Evolutionary conservation across 1,140 invertebrate species (phyloP).

Genomic region (Ptiloglossa arizonensis): DNA sequence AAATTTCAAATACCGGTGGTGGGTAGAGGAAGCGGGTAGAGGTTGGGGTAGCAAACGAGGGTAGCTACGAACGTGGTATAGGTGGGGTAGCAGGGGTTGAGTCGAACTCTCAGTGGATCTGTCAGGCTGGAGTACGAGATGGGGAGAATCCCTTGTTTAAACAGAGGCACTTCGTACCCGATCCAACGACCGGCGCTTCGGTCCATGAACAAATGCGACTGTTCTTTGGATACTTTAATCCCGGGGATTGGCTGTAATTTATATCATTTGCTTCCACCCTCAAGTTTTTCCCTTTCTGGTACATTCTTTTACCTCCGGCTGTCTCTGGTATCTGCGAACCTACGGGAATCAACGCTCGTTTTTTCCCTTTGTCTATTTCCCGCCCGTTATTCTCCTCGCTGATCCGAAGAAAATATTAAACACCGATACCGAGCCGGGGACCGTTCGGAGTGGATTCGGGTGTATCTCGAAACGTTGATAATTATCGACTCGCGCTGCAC

Average conservation of each 20-base stretch:
- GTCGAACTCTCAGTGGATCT: constrained; percentile 40
- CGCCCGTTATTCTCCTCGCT: background rate
- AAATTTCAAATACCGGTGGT: constrained; percentile 15
- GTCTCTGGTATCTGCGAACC: constrained; percentile 47
- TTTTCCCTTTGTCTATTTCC: background rate
- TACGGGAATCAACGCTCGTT: constrained; percentile 27
- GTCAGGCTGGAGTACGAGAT: constrained; percentile 46
- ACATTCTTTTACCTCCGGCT: constrained; percentile 33
- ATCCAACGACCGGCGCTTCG: constrained; percentile 60
- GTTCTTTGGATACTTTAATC: constrained; percentile 70
- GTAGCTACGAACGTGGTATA: background rate
- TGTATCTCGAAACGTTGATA: no score
- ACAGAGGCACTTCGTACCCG: constrained; percentile 65
- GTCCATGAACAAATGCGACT: constrained; percentile 68
- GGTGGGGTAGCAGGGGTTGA: background rate
- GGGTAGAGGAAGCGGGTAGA: background rate
- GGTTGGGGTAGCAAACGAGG: no score
- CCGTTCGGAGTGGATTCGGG: no score
- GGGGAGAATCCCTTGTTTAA: constrained; percentile 65
- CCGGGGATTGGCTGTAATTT: constrained; percentile 67
- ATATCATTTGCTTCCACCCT: constrained; percentile 59
- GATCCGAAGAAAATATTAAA: background rate
- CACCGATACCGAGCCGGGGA: background rate
- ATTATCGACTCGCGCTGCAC: no score
- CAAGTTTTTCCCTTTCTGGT: constrained; percentile 33